These are phyloP conservation scores for Gryllus bimaculatus DNA, from an alignment of 1,140 invertebrate genomes.

Conservation along the genomic window DNA sequence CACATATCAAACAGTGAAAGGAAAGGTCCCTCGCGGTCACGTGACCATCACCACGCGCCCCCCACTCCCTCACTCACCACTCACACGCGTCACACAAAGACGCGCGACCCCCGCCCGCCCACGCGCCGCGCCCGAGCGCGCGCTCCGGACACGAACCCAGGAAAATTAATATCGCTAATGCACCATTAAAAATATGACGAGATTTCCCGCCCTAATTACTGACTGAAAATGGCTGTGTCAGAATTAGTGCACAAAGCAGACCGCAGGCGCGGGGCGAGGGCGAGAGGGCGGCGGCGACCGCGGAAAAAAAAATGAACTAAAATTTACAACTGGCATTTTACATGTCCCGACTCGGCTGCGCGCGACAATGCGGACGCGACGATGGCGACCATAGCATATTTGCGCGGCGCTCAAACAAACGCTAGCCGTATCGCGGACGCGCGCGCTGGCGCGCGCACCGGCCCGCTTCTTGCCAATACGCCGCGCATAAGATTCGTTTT, in stretches of 20 bases:
- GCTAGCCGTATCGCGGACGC: not conserved
- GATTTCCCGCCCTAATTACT: not conserved
- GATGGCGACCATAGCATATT: not conserved
- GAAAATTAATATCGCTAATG: slow-evolving; percentile 1
- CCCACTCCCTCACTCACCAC: too few relatives aligned
- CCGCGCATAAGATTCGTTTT: not conserved
- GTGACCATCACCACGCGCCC: too few relatives aligned
- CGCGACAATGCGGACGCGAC: not conserved
- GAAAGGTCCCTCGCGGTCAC: too few relatives aligned
- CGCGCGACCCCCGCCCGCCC: too few relatives aligned
- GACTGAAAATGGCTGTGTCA: not conserved
- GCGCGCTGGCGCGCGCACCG: too few relatives aligned
- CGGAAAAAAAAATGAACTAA: not conserved
- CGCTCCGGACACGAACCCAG: not conserved
- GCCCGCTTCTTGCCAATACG: not conserved
- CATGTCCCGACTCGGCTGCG: not conserved
- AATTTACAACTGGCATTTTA: not conserved
- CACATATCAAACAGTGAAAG: too few relatives aligned
- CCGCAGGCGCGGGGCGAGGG: too few relatives aligned
- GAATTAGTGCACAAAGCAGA: not conserved
- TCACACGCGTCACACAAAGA: too few relatives aligned
- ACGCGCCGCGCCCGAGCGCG: too few relatives aligned
- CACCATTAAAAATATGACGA: not conserved
- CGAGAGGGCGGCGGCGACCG: too few relatives aligned
- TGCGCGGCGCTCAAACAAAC: not conserved